Evolutionary conservation across 2,888 invertebrate genomes (phyloP), one percentile per base, ranked within the genome.

Genomic region (Congeria kusceri): DNA sequence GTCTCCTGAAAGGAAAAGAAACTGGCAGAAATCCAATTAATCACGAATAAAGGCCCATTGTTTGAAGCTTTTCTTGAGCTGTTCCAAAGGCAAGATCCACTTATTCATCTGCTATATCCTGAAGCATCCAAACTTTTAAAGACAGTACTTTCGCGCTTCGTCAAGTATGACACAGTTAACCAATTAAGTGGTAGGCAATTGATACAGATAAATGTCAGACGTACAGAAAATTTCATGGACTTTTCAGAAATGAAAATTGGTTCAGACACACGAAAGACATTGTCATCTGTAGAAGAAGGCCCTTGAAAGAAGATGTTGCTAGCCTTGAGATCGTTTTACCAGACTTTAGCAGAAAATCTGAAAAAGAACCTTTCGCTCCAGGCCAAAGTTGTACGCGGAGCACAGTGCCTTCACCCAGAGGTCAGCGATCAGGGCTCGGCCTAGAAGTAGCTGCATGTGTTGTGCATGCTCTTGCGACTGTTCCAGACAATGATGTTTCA

Each of bases 1-100:
- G 68, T 57, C 77, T 67, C 70, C 66, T 79, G 27, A 79, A 75
- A 63, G 66, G 69, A 53, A 64, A 69, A 15, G 32, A 65, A 61
- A 74, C 69, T 66, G 29, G 53, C 77, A 28, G 74, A 83, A 66
- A 72, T 83, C 32, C 58, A 80, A 49, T 80, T 75, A 62, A 25
- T 83, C 61, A 64, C 71, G 0, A 71, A 73, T 62, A 56, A 76
- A 46, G 47, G 32, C 53, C 15, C 72, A 32, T 58, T 81, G 15
- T 79, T 61, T 64, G 66, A 77, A 64, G 63, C 47, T 13, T 81
- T 79, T 61, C 75, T 79, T 7, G 70, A 61, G 58, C 47, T 73
- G 4, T 66, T 73, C 32, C 62, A 74, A 28, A 67, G 62, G 13
- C 62, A 62, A 57, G 67, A 32, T 13, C 62, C 62, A 25, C 53